Conservation (phyloP, 2,113 vertebrate genomes). For the Archilochus colubris region DNA sequence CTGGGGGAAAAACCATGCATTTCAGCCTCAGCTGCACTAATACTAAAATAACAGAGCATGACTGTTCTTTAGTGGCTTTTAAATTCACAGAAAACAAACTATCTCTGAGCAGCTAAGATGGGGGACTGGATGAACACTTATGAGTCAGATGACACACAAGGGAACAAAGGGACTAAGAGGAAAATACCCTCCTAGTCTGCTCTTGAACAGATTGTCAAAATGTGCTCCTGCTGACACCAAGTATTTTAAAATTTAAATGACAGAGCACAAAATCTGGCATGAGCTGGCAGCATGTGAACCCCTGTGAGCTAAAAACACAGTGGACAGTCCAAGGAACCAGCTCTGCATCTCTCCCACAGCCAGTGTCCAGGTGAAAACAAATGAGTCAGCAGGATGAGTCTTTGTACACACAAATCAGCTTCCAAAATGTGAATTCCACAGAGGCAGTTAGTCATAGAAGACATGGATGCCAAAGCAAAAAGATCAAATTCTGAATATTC, state of each 20-base stretch:
- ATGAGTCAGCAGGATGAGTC: background rate
- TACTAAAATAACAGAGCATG: background rate
- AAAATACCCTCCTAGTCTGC: background rate
- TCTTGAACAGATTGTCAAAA: background rate
- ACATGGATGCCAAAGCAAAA: background rate
- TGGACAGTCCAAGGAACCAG: background rate
- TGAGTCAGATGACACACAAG: background rate
- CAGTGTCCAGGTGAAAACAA: background rate
- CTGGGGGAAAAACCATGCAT: slow-evolving; percentile 1
- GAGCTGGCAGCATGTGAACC: background rate
- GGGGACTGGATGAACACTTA: background rate
- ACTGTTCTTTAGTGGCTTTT: background rate
- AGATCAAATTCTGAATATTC: background rate
- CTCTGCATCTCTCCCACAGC: background rate
- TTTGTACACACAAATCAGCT: background rate
- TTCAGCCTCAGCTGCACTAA: slow-evolving; percentile 8
- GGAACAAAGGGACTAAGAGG: background rate
- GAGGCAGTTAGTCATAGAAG: background rate
- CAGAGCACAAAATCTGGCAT: background rate
- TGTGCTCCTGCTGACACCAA: background rate
- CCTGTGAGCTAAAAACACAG: background rate
- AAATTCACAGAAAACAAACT: slow-evolving; percentile 36
- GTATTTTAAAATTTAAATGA: background rate
- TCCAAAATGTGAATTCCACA: background rate
- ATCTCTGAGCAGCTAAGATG: slow-evolving; percentile 7